Conservation (phyloP, 2,888 invertebrate genomes). For the Xanthostigma xanthostigma region DNA sequence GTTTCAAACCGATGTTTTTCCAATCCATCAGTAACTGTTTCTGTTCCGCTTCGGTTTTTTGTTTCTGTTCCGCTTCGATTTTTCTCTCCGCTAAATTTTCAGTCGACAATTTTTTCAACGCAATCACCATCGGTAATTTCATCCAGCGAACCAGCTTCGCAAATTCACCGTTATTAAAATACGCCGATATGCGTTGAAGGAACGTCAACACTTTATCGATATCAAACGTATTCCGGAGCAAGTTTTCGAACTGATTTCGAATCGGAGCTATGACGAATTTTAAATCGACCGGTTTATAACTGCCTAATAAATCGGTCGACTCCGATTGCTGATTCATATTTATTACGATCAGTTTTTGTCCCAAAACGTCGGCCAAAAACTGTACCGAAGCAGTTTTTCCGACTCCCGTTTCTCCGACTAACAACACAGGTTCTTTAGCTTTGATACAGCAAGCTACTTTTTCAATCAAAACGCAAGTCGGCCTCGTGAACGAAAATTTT, state of each 20-base stretch:
- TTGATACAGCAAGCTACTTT: constrained; percentile 71
- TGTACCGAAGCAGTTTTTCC: constrained; percentile 95
- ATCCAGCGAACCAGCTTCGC: too few species aligned
- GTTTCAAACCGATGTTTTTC: constrained; percentile 38
- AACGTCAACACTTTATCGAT: constrained; percentile 69
- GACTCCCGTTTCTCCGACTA: constrained; percentile 97
- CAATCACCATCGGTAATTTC: too few species aligned
- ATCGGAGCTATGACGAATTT: constrained; percentile 71
- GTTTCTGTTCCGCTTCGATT: background rate
- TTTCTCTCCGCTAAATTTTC: too few species aligned
- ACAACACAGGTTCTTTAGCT: constrained; percentile 74
- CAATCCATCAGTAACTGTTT: background rate
- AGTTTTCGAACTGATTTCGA: constrained; percentile 62
- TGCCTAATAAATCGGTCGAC: constrained; percentile 89
- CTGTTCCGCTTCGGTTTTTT: background rate
- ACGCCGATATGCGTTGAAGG: constrained; percentile 60
- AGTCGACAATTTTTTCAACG: too few species aligned
- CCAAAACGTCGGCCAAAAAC: constrained; percentile 69
- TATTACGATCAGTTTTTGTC: constrained; percentile 78
- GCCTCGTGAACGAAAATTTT: constrained; percentile 71
- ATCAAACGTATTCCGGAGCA: constrained; percentile 68
- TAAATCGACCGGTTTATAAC: constrained; percentile 90
- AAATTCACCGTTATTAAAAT: constrained; percentile 45
- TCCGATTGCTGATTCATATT: constrained; percentile 99
- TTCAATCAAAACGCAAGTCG: constrained; percentile 71